phyloP scores from a whole-genome alignment of 2,113 vertebrate genomes.

The Setophaga kirtlandii region DNA sequence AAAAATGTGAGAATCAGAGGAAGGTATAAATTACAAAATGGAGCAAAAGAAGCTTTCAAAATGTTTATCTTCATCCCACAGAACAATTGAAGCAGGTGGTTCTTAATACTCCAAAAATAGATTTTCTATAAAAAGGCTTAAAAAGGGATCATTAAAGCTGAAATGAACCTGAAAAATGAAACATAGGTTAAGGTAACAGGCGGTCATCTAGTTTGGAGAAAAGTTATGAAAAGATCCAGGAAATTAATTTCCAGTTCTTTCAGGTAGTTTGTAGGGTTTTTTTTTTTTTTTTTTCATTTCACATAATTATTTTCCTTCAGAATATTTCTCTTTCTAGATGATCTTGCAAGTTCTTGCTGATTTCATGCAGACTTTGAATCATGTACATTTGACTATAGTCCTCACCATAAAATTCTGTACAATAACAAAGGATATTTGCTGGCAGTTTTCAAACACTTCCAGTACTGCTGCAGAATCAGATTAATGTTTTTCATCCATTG shows the following conservation, averaged over 20 bases:
- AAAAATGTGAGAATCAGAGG: background rate
- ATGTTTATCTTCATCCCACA: background rate
- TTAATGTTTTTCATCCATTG: background rate
- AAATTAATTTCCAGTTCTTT: background rate
- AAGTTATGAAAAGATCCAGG: background rate
- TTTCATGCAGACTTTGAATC: background rate
- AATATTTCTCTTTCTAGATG: background rate
- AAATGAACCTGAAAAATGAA: background rate
- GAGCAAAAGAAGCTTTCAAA: background rate
- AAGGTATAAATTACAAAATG: background rate
- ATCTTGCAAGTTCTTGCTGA: background rate
- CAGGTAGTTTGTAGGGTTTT: background rate
- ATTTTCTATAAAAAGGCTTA: background rate
- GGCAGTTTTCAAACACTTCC: background rate
- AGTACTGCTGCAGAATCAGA: background rate
- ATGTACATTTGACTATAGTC: background rate
- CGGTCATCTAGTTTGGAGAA: background rate
- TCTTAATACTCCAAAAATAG: background rate
- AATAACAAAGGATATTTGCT: background rate
- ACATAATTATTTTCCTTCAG: background rate
- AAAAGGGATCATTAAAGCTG: background rate
- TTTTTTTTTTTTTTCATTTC: background rate
- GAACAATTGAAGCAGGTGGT: background rate
- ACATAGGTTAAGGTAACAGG: background rate
- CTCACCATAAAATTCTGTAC: background rate